phyloP scores from a whole-genome alignment of 2,797 vertebrate species.

The Scomberomorus guttatus region DNA sequence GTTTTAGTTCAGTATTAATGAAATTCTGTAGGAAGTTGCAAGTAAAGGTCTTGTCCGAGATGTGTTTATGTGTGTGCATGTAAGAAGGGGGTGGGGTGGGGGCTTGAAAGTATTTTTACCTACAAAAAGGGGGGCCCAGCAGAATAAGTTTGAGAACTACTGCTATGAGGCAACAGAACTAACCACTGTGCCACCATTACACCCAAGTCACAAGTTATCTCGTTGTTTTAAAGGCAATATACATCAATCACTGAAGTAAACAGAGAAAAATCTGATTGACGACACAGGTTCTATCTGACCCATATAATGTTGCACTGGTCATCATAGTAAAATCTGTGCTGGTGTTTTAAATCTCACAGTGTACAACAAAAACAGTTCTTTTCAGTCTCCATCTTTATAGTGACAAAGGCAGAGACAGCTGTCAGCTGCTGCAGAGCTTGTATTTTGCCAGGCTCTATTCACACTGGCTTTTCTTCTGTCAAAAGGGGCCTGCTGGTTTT shows the following conservation, averaged over 20 bases:
- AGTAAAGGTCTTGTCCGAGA: too few relatives aligned
- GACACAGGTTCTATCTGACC: neutral
- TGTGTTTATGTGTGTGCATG: too few relatives aligned
- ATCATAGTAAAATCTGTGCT: neutral
- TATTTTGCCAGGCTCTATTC: slow-evolving; percentile 75
- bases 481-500: slow-evolving; percentile 66
- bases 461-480: slow-evolving; percentile 69
- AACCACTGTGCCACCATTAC: neutral
- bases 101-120: too few relatives aligned
- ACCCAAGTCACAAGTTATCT: neutral
- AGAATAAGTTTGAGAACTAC: too few relatives aligned
- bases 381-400: slow-evolving; percentile 62
- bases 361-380: slow-evolving; percentile 51
- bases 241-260: slow-evolving; percentile 12
- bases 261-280: neutral
- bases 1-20: too few relatives aligned
- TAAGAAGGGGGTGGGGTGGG: too few relatives aligned
- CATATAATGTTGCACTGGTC: slow-evolving; percentile 11
- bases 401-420: slow-evolving; percentile 80
- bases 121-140: too few relatives aligned
- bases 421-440: slow-evolving; percentile 75
- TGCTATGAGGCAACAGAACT: too few relatives aligned
- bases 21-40: too few relatives aligned
- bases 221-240: neutral
- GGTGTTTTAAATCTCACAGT: slow-evolving; percentile 58